Percentiles rank a stretch among this genome's conserved stretches.
phyloP scores from a whole-genome alignment of 1,140 invertebrate genomes.

The Brachionus koreanus region DNA sequence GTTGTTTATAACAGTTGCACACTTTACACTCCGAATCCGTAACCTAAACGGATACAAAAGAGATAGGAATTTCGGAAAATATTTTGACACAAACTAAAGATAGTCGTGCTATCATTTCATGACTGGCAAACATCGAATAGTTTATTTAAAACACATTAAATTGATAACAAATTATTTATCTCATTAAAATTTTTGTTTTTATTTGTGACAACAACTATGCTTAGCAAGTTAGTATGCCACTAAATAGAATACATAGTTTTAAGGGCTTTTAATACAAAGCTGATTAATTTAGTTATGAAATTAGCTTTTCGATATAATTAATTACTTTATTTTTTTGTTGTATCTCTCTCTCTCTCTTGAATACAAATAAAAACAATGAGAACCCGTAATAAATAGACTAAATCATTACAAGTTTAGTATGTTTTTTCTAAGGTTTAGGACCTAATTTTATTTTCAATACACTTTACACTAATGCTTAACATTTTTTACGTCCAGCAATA shows the following conservation, averaged over 20 bases:
- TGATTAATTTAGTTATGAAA: constrained; percentile 6
- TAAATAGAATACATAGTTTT: not conserved
- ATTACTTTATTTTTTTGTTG: not conserved
- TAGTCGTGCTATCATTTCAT: not conserved
- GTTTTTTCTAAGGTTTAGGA: constrained; percentile 21
- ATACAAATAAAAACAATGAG: constrained; percentile 3
- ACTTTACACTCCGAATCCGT: not conserved
- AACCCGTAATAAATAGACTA: constrained; percentile 5
- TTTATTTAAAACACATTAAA: not conserved
- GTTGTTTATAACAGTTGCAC: constrained; percentile 11
- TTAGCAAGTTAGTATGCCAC: not conserved
- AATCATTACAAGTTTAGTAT: not conserved
- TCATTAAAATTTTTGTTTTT: constrained; percentile 33
- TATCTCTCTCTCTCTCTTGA: not conserved
- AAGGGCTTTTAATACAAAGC: constrained; percentile 2
- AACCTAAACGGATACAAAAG: not conserved
- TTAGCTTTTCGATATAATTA: not conserved
- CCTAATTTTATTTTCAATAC: constrained; percentile 11
- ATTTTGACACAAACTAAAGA: not conserved
- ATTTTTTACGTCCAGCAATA: not conserved
- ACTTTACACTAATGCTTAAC: constrained; percentile 40
- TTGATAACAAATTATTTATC: constrained; percentile 28
- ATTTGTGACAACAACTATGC: not conserved
- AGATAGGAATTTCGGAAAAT: not conserved
- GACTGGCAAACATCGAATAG: not conserved